These are phyloP conservation scores for Rugalucina vietnamica DNA, from an alignment of 2,888 invertebrate species.

Conservation along the genomic window DNA sequence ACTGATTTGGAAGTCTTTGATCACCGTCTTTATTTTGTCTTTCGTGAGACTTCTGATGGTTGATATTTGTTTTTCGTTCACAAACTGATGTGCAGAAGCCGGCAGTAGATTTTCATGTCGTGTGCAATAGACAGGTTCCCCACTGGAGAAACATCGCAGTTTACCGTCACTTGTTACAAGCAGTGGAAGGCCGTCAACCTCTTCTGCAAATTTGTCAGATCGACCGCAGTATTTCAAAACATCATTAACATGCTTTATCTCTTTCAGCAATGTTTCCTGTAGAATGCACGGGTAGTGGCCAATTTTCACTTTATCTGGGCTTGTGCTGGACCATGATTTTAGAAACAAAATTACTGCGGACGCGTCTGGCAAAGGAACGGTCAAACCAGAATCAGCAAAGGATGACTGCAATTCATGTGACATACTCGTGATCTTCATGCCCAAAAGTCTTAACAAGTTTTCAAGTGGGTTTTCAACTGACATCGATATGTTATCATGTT, in stretches of 20 bases:
- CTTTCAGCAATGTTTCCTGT: constrained; percentile 21
- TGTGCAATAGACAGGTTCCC: constrained; percentile 30
- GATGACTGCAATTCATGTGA: neutral
- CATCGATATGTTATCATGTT: neutral
- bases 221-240: constrained; percentile 33
- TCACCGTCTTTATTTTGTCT: neutral
- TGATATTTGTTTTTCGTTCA: constrained; percentile 19
- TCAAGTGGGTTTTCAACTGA: neutral
- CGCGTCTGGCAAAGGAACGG: neutral
- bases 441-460: neutral
- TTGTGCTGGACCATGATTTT: neutral
- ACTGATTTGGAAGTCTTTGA: neutral
- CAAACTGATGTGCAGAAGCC: constrained; percentile 25
- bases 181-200: constrained; percentile 54
- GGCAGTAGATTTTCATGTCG: constrained; percentile 36
- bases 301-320: neutral
- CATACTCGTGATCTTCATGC: neutral
- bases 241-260: constrained; percentile 10
- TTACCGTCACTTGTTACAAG: constrained; percentile 45
- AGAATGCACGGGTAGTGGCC: neutral
- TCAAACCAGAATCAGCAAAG: neutral
- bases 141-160: constrained; percentile 19
- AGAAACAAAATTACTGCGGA: neutral
- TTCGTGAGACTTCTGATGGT: neutral
- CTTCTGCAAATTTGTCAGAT: constrained; percentile 15